Evolutionary conservation across 2,797 vertebrate genomes (phyloP), one percentile per base, ranked within the genome.

Genomic region (Lepilemur septentrionalis): DNA sequence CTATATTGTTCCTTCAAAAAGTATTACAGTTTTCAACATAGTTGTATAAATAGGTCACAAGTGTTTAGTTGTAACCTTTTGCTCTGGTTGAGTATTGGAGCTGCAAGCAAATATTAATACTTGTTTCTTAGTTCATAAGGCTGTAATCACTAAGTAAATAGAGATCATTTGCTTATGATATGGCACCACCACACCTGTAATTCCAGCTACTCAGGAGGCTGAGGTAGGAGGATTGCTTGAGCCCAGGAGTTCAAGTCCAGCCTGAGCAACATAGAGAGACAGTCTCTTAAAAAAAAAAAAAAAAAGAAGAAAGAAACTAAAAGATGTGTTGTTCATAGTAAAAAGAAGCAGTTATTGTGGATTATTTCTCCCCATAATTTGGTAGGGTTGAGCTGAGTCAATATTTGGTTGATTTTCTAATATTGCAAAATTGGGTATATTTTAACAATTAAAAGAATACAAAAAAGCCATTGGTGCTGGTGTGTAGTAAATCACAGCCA

Each of bases 371-470:
- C 10, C 9, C 28, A 2, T 23, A 78, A 88, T 78, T 85, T 81
- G 48, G n/a, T 28, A 41, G 2, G 2, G 28, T 30, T 48, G 85
- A 32, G 8, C 12, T 91, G 59, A 79, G 43, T 88, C n/a, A 78
- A 5, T 32, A 23, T 84, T 81, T 38, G 15, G 38, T 59, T 92
- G 30, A 69, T 61, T 88, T 96, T 78, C 65, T 75, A 50, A 46
- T 83, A 57, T 11, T 86, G 20, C 9, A 12, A 70, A 72, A 81
- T 70, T 79, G 76, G 41, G 30, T 92, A 20, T 75, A 8, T 65
- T 94, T 94, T 93, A 94, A 30, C 59, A 93, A 59, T 84, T 50
- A 84, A 83, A 43, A 79, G 32, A 70, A 8, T 72, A 35, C 1
- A 13, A 61, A 35, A 17, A 0, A 52, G 8, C 59, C 50, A 17